These are phyloP conservation scores for Drosophila dives DNA, from an alignment of 2,888 invertebrate species.

Conservation along the genomic window DNA sequence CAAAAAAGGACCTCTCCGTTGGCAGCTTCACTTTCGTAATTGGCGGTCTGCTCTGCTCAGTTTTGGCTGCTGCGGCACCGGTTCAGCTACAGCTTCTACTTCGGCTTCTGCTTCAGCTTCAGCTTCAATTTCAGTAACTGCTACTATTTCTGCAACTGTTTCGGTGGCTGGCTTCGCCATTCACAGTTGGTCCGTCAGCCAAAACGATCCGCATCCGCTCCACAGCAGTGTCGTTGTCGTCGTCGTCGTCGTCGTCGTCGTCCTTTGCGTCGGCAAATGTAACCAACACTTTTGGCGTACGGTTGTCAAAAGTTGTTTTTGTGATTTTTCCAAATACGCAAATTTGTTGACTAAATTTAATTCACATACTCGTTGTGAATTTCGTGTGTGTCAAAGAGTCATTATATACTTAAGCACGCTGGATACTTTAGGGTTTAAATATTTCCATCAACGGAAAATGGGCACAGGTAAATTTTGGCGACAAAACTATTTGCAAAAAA, in stretches of 20 bases:
- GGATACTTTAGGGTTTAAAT: constrained; percentile 85
- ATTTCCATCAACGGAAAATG: constrained; percentile 85
- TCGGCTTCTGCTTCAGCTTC: constrained; percentile 9
- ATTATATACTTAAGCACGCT: constrained; percentile 72
- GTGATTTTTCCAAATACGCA: constrained; percentile 28
- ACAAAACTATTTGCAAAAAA: background rate
- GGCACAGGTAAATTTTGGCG: constrained; percentile 81
- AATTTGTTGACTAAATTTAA: constrained; percentile 4
- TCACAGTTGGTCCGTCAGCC: constrained; percentile 82
- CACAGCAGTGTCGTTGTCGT: constrained; percentile 39
- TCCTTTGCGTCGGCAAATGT: constrained; percentile 62
- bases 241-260: constrained; percentile 33
- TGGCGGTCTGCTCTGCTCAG: constrained; percentile 80
- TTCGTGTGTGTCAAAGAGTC: constrained; percentile 11
- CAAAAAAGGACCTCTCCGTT: constrained; percentile 81
- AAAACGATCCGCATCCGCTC: constrained; percentile 70
- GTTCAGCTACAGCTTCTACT: constrained; percentile 26
- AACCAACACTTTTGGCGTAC: constrained; percentile 37
- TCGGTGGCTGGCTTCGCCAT: constrained; percentile 56
- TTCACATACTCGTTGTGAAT: constrained; percentile 6
- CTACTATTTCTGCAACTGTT: constrained; percentile 27
- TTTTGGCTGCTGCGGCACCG: constrained; percentile 14
- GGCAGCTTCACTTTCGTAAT: constrained; percentile 83
- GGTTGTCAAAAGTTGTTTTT: constrained; percentile 31
- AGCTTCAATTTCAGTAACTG: constrained; percentile 20